phyloP scores from a whole-genome alignment of 2,888 invertebrate species.

The Tetheella fluctuosa region DNA sequence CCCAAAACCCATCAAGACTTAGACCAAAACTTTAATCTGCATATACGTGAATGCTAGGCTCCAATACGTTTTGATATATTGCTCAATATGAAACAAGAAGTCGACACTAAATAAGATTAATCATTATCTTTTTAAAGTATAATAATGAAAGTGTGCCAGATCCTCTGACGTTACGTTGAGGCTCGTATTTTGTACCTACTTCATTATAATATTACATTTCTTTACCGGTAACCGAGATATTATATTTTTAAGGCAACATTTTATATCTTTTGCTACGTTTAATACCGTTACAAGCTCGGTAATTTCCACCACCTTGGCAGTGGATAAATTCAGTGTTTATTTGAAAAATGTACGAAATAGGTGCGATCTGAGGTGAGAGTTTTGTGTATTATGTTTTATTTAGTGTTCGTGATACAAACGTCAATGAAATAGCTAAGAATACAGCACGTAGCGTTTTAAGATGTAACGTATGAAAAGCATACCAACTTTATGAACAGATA shows the following conservation, averaged over 20 bases:
- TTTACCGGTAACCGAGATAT: slow-evolving; percentile 10
- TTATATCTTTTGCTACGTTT: slow-evolving; percentile 7
- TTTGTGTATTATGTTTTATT: background rate
- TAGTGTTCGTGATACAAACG: background rate
- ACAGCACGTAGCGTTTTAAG: background rate
- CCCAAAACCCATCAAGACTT: too few species aligned
- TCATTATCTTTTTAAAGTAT: background rate
- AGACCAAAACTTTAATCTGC: too few species aligned
- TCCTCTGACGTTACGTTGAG: background rate
- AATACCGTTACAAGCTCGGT: slow-evolving; percentile 8
- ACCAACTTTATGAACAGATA: background rate
- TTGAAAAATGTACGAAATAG: slow-evolving; percentile 11
- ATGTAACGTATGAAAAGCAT: background rate
- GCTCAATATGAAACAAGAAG: background rate
- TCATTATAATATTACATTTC: slow-evolving; percentile 9
- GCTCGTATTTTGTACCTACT: slow-evolving; percentile 15
- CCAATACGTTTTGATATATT: background rate
- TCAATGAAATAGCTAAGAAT: slow-evolving; percentile 3
- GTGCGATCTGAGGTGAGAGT: background rate
- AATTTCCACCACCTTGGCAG: slow-evolving; percentile 6
- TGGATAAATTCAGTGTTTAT: slow-evolving; percentile 5
- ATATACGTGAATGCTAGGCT: too few species aligned
- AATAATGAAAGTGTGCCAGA: background rate
- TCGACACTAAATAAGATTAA: background rate
- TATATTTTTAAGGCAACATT: slow-evolving; percentile 6